These are phyloP conservation scores for Paramormyrops hopkinsi DNA, from an alignment of 2,797 vertebrate genomes.

Conservation along the genomic window DNA sequence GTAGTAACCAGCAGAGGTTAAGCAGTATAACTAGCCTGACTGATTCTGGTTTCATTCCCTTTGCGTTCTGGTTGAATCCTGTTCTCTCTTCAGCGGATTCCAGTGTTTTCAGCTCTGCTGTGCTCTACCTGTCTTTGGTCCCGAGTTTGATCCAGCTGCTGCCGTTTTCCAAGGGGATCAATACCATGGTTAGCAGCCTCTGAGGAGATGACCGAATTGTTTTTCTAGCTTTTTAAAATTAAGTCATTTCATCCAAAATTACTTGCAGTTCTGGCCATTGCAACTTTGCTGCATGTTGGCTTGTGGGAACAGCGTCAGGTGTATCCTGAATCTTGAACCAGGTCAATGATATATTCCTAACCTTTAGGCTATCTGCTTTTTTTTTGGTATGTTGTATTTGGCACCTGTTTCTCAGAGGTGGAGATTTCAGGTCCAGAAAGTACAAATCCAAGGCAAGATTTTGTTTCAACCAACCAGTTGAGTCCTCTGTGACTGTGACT, in stretches of 20 bases:
- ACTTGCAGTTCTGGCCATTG: background rate
- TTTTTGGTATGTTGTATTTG: background rate
- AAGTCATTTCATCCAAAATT: background rate
- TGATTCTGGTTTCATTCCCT: background rate
- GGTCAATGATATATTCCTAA: background rate
- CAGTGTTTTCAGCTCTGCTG: constrained; percentile 60
- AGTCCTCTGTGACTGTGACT: background rate
- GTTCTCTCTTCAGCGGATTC: constrained; percentile 58
- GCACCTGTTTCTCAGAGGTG: background rate
- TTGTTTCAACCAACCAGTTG: background rate
- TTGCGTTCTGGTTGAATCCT: background rate
- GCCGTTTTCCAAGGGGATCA: constrained; percentile 67
- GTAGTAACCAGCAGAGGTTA: background rate
- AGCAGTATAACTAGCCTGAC: background rate
- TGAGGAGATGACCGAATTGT: background rate
- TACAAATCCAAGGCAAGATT: background rate
- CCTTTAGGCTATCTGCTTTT: background rate
- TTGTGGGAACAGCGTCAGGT: background rate
- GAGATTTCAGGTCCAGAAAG: background rate
- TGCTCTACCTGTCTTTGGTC: constrained; percentile 71
- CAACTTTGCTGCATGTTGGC: background rate
- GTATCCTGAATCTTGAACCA: background rate
- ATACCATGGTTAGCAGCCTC: constrained; percentile 64
- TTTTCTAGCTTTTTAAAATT: background rate
- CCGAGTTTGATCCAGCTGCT: constrained; percentile 76